Evolutionary conservation across 2,113 vertebrate genomes (phyloP), one percentile per base, ranked within the genome.

Genomic region (Sterrhoptilus dennistouni): DNA sequence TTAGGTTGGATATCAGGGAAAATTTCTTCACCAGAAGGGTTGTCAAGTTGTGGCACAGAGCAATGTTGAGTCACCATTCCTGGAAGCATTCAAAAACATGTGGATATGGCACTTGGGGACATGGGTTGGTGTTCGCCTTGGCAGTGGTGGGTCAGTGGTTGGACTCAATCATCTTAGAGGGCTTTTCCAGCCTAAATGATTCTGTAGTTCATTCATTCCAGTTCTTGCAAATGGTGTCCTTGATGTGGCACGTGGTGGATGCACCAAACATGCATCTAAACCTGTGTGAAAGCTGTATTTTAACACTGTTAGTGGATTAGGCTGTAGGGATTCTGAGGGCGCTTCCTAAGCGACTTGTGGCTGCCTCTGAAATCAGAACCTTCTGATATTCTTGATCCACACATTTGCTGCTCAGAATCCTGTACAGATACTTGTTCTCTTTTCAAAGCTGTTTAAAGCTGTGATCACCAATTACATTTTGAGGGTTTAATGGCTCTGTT

Each of bases 201-300:
- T 35, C n/a, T 69, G 17, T 20, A n/a, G 12, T 35, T 69, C 13
- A 2, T 31, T 77, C 0, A 0, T 36, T 44, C 25, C 25, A 1
- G 24, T 49, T 59, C 44, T 38, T 42, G 13, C 38, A 31, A 16
- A 5, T 4, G 11, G n/a, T 45, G 42, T 28, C 59, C 45, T 78
- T 25, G 53, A 7, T 84, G 15, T 4, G 0, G 25, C 21, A 2
- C 0, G 0, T 35, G 65, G 60, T 33, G 65, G 60, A 14, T 19
- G 31, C 33, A 21, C 53, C 54, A 17, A 69, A 52, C 15, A 9
- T 0, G 1, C 15, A 25, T 25, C 61, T 24, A 25, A 35, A 35
- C 0, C 4, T 2, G 0, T 0, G 14, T 45, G 36, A 12, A 69
- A 40, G 53, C 29, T 72, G 35, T 17, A 2, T 33, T 81, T 35